Evolutionary conservation across 2,888 invertebrate genomes (phyloP).

Genomic region (Drosophila macrothrix): DNA sequence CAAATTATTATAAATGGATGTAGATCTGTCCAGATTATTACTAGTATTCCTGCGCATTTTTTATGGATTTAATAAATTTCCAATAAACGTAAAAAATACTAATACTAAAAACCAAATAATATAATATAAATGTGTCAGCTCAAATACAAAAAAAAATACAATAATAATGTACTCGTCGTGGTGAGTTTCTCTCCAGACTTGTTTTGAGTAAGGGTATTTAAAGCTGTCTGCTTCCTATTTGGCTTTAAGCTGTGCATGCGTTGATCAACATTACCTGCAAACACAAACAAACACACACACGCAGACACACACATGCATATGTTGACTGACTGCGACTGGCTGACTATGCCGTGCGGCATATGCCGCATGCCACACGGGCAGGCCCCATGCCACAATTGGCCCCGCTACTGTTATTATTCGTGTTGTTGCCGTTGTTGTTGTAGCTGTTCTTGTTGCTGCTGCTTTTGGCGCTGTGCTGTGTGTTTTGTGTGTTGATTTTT

Average conservation of each 20-base stretch:
- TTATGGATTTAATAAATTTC: background rate
- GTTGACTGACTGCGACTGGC: constrained; percentile 17
- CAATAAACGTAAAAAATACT: background rate
- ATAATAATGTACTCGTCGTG: background rate
- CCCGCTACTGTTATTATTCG: constrained; percentile 2
- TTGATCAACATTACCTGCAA: constrained; percentile 35
- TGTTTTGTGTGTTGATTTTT: constrained; percentile 59
- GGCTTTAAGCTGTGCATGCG: constrained; percentile 9
- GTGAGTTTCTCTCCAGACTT: background rate
- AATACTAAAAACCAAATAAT: background rate
- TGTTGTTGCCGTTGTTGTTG: background rate
- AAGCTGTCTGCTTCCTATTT: background rate
- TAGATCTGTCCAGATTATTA: background rate
- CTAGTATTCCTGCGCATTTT: background rate
- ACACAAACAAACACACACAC: constrained; percentile 3
- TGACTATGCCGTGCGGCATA: constrained; percentile 31
- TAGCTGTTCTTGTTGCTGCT: background rate
- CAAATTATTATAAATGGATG: background rate
- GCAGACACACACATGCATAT: constrained; percentile 11
- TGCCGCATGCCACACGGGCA: constrained; percentile 41
- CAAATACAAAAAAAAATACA: background rate
- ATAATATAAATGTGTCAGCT: background rate
- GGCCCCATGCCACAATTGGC: constrained; percentile 33
- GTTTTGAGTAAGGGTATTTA: background rate
- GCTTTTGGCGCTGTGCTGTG: constrained; percentile 15